These are phyloP conservation scores for Entomyzon cyanotis DNA, from an alignment of 2,113 vertebrate genomes.

Conservation along the genomic window DNA sequence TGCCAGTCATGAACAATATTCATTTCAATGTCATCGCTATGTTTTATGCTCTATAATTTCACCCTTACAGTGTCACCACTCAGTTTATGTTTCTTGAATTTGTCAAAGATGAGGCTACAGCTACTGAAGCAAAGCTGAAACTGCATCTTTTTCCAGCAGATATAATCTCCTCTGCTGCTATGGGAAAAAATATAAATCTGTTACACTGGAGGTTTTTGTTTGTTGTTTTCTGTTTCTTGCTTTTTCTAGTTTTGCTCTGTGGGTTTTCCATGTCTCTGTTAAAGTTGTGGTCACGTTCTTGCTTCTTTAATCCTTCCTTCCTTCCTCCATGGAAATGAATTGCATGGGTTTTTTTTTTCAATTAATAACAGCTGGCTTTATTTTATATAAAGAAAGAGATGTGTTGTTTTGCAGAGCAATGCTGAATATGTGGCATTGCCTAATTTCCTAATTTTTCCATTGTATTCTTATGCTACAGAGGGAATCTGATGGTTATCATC, in stretches of 20 bases:
- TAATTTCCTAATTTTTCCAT: not conserved
- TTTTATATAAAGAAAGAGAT: not conserved
- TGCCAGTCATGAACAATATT: conserved; percentile 31
- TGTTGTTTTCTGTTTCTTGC: not conserved
- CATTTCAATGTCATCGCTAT: not conserved
- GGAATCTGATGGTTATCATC: not conserved
- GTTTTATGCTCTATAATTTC: conserved; percentile 58
- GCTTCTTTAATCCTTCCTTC: not conserved
- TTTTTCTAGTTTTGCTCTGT: not conserved
- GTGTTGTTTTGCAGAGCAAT: not conserved
- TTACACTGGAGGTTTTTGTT: not conserved
- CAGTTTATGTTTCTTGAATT: conserved; percentile 33
- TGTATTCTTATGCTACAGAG: not conserved
- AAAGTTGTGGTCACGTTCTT: not conserved
- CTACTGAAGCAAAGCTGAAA: conserved; percentile 40
- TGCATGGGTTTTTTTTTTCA: not conserved
- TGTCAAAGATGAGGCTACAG: conserved; percentile 7
- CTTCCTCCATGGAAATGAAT: not conserved
- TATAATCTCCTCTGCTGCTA: not conserved
- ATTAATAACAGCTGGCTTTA: not conserved
- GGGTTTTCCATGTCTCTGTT: not conserved
- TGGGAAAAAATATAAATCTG: not conserved
- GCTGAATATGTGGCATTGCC: not conserved
- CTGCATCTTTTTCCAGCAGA: not conserved
- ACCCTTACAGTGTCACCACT: conserved; percentile 54